Conservation (phyloP, 2,888 invertebrate species). For the Xanthorhoe spadicearia region DNA sequence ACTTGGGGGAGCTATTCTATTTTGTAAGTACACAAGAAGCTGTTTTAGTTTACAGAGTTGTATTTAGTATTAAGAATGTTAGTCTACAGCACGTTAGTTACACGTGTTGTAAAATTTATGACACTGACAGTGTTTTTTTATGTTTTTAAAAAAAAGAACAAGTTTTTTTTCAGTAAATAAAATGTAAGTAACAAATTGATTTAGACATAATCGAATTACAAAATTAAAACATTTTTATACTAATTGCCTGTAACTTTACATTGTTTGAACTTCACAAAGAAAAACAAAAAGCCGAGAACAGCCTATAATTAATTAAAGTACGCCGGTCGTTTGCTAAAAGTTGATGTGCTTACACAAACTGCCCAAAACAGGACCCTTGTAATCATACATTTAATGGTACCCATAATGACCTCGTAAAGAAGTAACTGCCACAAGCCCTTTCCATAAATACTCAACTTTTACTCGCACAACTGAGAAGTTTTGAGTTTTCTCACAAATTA, state of each 20-base stretch:
- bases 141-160: too few relatives aligned
- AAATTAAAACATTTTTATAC: neutral
- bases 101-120: too few relatives aligned
- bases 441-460: constrained; percentile 75
- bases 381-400: constrained; percentile 81
- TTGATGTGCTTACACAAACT: constrained; percentile 80
- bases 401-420: constrained; percentile 81
- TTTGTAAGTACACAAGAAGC: neutral
- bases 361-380: constrained; percentile 72
- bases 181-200: too few relatives aligned
- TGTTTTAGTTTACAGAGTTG: neutral
- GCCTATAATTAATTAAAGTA: constrained; percentile 70
- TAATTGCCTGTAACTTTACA: neutral
- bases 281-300: constrained; percentile 45
- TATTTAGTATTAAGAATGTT: too few relatives aligned
- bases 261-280: constrained; percentile 25
- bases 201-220: neutral
- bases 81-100: too few relatives aligned
- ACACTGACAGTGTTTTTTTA: too few relatives aligned
- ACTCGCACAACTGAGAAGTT: constrained; percentile 54
- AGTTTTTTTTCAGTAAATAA: too few relatives aligned
- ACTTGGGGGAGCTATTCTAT: neutral
- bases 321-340: constrained; percentile 75
- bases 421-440: constrained; percentile 72
- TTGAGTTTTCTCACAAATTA: constrained; percentile 54